Base-by-base conservation (phyloP, 2,797 vertebrate genomes). In the Falco novaeseelandiae region DNA sequence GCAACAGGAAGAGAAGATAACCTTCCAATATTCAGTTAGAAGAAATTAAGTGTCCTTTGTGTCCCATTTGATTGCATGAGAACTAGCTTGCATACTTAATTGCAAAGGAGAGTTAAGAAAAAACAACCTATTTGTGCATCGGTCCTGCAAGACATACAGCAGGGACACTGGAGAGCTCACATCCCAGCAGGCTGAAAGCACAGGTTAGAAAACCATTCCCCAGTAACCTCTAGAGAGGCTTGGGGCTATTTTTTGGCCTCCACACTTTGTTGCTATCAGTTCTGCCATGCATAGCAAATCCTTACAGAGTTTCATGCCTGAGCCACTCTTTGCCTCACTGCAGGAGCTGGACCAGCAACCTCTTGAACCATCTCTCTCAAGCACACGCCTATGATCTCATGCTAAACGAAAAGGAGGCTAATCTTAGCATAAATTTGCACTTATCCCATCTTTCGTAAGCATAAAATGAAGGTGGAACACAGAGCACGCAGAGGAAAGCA, bases 341-440 rank as follows among this genome's bases (percentile, higher is more conserved):
- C 89, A 55, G 87, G 83, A 90, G 59, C 51, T 80, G 74, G 92
- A 80, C 92, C 26, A 58, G 62, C 71, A 82, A 87, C 95, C 93
- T 87, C 96, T 95, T 92, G 91, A 94, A 89, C 92, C n/a, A 8
- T 52, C 82, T 77, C 87, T 78, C 67, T 81, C 78, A 83, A 94
- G 63, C 96, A 89, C 89, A 88, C 25, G 67, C n/a, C 96, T 95
- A 59, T 94, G 87, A 96, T 94, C 95, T 96, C 96, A 96, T 71
- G 67, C 95, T 91, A 59, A 87, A 93, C 84, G 77, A 92, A 93
- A 96, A 96, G 84, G 92, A 97, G 96, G 94, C 92, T 96, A 97
- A 97, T 94, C 96, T 96, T 95, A 74, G 95, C 96, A 97, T 97
- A 97, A 97, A 96, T 97, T 97, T 96, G 87, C 96, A 97, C 96